These are phyloP conservation scores for Sternotherus odoratus DNA, from an alignment of 2,797 vertebrate genomes.

Conservation along the genomic window DNA sequence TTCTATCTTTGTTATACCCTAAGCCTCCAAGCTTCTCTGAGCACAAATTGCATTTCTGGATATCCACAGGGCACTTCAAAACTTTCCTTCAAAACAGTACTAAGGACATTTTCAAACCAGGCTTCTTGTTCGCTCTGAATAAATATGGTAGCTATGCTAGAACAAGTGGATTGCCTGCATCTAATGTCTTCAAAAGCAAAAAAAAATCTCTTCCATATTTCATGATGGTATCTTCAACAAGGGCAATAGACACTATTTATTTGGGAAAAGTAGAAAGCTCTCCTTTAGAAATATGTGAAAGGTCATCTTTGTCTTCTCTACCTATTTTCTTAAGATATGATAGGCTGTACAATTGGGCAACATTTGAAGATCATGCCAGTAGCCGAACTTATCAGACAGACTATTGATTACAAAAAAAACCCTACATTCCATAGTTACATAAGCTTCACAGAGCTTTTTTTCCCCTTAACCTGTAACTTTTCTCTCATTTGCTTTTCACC, in stretches of 20 bases:
- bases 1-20: slow-evolving; percentile 15
- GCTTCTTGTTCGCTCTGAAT: slow-evolving; percentile 5
- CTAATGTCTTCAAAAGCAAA: slow-evolving; percentile 10
- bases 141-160: neutral
- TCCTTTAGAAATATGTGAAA: neutral
- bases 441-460: neutral
- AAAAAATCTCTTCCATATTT: neutral
- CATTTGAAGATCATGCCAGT: neutral
- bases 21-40: slow-evolving; percentile 28
- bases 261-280: neutral
- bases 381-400: neutral
- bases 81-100: neutral
- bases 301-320: neutral
- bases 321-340: neutral
- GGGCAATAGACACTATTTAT: neutral
- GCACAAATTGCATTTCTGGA: slow-evolving; percentile 3
- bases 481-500: neutral
- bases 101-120: slow-evolving; percentile 20
- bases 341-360: neutral
- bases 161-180: slow-evolving; percentile 16
- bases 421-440: neutral
- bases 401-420: neutral
- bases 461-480: neutral
- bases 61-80: slow-evolving; percentile 14
- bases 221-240: neutral